These are phyloP conservation scores for Archegozetes longisetosus DNA, from an alignment of 1,140 invertebrate species.

Conservation along the genomic window DNA sequence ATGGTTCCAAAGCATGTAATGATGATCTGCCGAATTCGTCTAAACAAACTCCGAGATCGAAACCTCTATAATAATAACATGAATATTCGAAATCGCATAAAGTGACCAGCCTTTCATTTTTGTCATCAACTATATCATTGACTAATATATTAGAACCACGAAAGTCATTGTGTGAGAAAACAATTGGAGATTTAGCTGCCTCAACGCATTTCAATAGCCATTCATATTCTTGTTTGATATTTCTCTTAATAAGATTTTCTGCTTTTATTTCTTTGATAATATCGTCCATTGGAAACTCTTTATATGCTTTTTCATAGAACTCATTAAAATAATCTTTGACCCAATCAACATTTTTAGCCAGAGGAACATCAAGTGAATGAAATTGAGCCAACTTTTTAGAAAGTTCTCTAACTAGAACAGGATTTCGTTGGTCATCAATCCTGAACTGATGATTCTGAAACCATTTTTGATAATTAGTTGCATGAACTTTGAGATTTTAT, in stretches of 20 bases:
- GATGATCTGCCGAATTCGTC: not conserved
- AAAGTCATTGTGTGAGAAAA: conserved; percentile 3
- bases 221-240: not conserved
- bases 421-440: not conserved
- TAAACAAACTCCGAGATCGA: not conserved
- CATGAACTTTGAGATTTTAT: too few relatives aligned
- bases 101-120: not conserved
- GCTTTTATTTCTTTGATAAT: not conserved
- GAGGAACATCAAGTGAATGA: conserved; percentile 1
- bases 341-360: not conserved
- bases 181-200: not conserved
- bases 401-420: not conserved
- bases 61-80: not conserved
- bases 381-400: not conserved
- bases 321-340: not conserved
- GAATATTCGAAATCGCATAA: conserved; percentile 3
- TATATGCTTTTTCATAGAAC: not conserved
- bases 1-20: not conserved
- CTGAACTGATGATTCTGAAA: conserved; percentile 10
- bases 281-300: not conserved
- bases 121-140: not conserved
- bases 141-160: conserved; percentile 1
- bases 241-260: not conserved
- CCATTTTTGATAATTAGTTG: too few relatives aligned
- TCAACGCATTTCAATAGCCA: not conserved